Evolutionary conservation across 1,140 invertebrate species (phyloP).

Genomic region (Ceratosolen fusciceps): DNA sequence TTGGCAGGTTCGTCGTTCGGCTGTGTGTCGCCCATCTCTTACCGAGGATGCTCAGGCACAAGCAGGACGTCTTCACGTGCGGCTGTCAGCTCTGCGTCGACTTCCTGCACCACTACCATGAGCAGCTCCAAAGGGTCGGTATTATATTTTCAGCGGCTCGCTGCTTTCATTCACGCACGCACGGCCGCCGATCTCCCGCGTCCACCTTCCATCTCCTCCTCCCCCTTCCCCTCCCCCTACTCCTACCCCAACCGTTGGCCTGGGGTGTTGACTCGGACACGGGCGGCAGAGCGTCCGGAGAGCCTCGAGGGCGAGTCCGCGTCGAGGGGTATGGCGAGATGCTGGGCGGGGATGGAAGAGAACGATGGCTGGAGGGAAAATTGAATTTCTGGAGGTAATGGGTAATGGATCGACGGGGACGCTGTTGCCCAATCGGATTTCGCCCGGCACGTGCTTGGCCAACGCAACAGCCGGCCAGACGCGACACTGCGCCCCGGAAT

Average conservation of each 20-base stretch:
- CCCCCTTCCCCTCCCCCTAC: too few relatives aligned
- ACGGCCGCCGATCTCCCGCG: too few relatives aligned
- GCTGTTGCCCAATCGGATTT: background rate
- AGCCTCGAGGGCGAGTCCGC: too few relatives aligned
- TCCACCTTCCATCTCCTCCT: too few relatives aligned
- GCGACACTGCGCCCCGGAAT: background rate
- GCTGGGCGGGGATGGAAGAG: background rate
- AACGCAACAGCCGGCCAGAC: too few relatives aligned
- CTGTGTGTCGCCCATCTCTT: background rate
- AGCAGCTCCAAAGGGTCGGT: slow-evolving; percentile 63
- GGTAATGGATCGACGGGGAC: background rate
- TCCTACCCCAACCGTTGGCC: too few relatives aligned
- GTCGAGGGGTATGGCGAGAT: too few relatives aligned
- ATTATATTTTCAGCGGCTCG: too few relatives aligned
- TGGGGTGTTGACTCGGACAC: too few relatives aligned
- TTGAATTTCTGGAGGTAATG: background rate
- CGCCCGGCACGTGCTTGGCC: background rate
- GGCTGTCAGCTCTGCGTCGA: slow-evolving; percentile 60
- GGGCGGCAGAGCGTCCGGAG: too few relatives aligned
- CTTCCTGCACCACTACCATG: slow-evolving; percentile 62
- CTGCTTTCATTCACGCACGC: too few relatives aligned
- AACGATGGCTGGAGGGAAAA: background rate
- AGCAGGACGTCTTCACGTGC: slow-evolving; percentile 54
- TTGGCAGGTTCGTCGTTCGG: background rate
- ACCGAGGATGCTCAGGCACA: slow-evolving; percentile 53